Conservation (phyloP, 2,888 invertebrate species). For the Trachelus stipa region DNA sequence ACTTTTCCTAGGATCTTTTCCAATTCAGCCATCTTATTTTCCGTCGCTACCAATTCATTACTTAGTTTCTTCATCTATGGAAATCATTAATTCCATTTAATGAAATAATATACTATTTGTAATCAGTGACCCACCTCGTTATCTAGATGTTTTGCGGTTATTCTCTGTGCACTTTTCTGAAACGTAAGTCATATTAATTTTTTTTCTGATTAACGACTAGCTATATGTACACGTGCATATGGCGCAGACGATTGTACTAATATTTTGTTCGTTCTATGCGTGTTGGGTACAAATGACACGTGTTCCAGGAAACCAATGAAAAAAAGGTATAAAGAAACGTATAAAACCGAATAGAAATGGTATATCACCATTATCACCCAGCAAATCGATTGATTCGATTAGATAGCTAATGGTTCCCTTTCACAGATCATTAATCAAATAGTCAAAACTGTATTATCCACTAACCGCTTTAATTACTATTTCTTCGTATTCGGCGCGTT, state of each 20-base stretch:
- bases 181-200: conserved; percentile 17
- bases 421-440: conserved; percentile 1
- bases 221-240: not conserved
- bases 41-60: conserved; percentile 41
- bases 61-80: conserved; percentile 49
- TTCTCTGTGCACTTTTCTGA: conserved; percentile 53
- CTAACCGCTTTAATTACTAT: conserved; percentile 55
- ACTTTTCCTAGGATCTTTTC: conserved; percentile 56
- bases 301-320: not conserved
- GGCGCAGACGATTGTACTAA: not conserved
- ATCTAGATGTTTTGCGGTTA: conserved; percentile 47
- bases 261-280: not conserved
- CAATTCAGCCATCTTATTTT: conserved; percentile 49
- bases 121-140: conserved; percentile 45
- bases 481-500: conserved; percentile 56
- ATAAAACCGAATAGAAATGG: not conserved
- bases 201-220: not conserved
- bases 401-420: not conserved
- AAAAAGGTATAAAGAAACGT: conserved; percentile 1
- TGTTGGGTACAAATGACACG: not conserved
- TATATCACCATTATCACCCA: not conserved
- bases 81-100: not conserved
- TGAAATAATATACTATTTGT: not conserved
- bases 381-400: conserved; percentile 3
- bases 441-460: conserved; percentile 16